A percentile compares a stretch with the other conserved stretches of the same genome.
Conservation (phyloP, 2,113 vertebrate species). For the Notothenia rossii region DNA sequence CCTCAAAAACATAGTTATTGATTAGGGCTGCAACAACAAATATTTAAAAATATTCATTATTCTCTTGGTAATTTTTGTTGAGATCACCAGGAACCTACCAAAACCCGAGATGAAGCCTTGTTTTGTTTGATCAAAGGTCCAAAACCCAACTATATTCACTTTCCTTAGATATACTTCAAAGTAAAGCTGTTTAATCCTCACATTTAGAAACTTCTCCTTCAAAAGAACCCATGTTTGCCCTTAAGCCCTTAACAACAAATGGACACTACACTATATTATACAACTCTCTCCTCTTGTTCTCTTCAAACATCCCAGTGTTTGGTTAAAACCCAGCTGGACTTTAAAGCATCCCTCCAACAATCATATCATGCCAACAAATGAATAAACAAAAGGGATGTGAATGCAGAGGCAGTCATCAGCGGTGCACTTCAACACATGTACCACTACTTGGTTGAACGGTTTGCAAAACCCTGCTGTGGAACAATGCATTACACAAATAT, state of each 20-base stretch:
- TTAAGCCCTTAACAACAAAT: neutral
- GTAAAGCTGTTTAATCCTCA: neutral
- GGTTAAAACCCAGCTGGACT: slow-evolving; percentile 10
- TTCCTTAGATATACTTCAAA: neutral
- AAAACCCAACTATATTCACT: neutral
- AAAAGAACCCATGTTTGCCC: neutral
- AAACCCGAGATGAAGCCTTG: no score
- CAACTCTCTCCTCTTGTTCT: neutral
- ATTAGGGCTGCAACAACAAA: no score
- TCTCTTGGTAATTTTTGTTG: no score
- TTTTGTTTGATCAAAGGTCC: neutral
- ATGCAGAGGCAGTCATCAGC: slow-evolving; percentile 34
- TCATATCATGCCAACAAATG: slow-evolving; percentile 40
- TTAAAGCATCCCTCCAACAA: slow-evolving; percentile 7
- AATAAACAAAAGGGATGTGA: slow-evolving; percentile 40
- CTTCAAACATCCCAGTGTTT: slow-evolving; percentile 16
- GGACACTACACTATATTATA: neutral
- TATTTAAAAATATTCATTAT: no score
- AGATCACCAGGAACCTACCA: no score
- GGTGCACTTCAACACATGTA: slow-evolving; percentile 45
- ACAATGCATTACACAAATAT: slow-evolving; percentile 82
- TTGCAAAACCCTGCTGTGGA: slow-evolving; percentile 70
- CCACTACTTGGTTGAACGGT: slow-evolving; percentile 52
- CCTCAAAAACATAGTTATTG: no score
- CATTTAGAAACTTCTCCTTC: neutral